These are phyloP conservation scores for Drosophila tsacasi DNA, from an alignment of 1,140 invertebrate genomes.

Conservation along the genomic window DNA sequence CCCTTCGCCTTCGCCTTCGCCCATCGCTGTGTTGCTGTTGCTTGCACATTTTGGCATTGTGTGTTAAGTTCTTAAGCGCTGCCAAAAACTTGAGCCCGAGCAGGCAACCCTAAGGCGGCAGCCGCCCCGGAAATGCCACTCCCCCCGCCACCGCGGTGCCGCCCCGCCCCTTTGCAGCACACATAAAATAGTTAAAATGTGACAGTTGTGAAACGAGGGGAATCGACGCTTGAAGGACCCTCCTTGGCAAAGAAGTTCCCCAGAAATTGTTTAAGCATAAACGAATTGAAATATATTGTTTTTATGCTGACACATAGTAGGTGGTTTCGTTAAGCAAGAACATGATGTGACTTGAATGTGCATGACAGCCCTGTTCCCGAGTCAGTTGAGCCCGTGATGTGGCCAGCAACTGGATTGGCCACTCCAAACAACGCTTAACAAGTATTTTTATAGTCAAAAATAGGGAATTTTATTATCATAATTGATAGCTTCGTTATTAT, in stretches of 20 bases:
- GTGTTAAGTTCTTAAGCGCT: constrained; percentile 80
- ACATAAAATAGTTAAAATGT: constrained; percentile 45
- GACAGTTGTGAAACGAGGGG: constrained; percentile 13
- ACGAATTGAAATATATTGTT: constrained; percentile 11
- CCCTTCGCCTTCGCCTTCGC: no score
- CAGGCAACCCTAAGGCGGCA: constrained; percentile 58
- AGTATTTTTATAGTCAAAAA: neutral
- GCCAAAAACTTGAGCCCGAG: constrained; percentile 70
- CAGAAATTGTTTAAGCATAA: constrained; percentile 19
- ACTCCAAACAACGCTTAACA: neutral
- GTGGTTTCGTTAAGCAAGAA: neutral
- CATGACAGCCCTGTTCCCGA: neutral
- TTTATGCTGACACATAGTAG: constrained; percentile 7
- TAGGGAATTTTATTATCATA: neutral
- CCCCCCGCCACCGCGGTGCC: no score
- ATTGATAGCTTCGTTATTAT: neutral
- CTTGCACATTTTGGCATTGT: constrained; percentile 67
- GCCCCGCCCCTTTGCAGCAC: neutral
- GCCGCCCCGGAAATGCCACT: constrained; percentile 32
- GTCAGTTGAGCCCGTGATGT: neutral
- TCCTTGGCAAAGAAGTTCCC: neutral
- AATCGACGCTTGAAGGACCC: constrained; percentile 27
- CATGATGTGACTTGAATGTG: neutral
- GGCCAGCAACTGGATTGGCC: no score
- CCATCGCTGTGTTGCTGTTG: constrained; percentile 24